Base-by-base conservation (phyloP, 2,113 vertebrate genomes). In the Verasper variegatus region DNA sequence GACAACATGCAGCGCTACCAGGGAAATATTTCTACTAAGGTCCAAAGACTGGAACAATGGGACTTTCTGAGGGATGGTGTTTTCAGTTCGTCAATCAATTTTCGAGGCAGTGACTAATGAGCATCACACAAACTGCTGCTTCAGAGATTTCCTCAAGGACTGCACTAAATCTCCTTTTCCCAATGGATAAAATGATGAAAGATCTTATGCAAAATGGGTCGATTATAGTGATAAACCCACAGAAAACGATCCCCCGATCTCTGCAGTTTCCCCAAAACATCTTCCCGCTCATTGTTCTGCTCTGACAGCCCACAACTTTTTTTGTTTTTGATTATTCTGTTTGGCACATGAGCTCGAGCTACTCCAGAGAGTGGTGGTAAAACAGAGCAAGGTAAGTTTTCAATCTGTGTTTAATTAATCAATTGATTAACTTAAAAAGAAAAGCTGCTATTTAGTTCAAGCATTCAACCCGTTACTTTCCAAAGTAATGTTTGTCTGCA, bases 401-500 rank as follows among this genome's bases (percentile, higher is more conserved):
- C 31, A 7, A 31, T 31, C 31, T 31, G 31, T 31, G 31, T 31
- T 31, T 31, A 31, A 31, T 31, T 31, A 31, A 31, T 31, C 13
- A 14, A 0, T 31, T 24, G 23, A 24, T 24, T 24, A 24, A 24
- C 23, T 24, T 24, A 24, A 24, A 24, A 24, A 24, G 23, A 24
- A 57, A 40, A 21, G 45, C 45, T 47, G 11, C 47, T 12, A 13
- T 42, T 42, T 13, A 42, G 40, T 51, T 51, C 17, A 15, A 6
- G 47, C 54, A 58, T 72, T 67, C 55, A 63, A 10, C n/a, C 17
- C 15, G 54, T 66, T 71, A 21, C 57, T 61, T 65, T 75, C 49
- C 26, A 76, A 71, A 81, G 74, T 7, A 5, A 55, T 65, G 65
- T 75, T 68, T 68, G 52, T 79, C 54, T 68, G 66, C 69, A 54